Evolutionary conservation across 1,140 invertebrate genomes (phyloP).

Genomic region (Globodera ellingtonae): DNA sequence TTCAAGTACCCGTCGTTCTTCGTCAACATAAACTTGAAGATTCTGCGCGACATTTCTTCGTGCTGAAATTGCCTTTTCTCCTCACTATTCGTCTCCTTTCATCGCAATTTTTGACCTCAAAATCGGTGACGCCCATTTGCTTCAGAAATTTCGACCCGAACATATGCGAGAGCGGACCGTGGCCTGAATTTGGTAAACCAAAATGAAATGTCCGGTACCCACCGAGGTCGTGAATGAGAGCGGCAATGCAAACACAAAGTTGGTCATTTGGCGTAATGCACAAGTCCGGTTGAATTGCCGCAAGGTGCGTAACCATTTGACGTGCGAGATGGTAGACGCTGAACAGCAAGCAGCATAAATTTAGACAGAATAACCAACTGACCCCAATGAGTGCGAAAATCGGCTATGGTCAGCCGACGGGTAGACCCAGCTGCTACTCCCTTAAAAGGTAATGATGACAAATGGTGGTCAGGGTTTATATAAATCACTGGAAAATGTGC

Average conservation of each 20-base stretch:
- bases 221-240: constrained; percentile 72
- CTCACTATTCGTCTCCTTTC: background rate
- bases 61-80: constrained; percentile 31
- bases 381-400: constrained; percentile 74
- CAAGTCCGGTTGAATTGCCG: constrained; percentile 64
- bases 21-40: constrained; percentile 31
- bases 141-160: constrained; percentile 69
- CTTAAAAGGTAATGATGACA: background rate
- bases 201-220: background rate
- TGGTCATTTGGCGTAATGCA: constrained; percentile 64
- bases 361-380: constrained; percentile 43
- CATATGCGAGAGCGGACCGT: constrained; percentile 74
- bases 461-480: background rate
- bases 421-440: constrained; percentile 69
- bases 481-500: too few species aligned
- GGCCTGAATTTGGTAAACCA: constrained; percentile 56
- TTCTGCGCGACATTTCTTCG: constrained; percentile 30
- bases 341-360: constrained; percentile 22
- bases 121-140: constrained; percentile 23
- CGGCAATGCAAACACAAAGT: constrained; percentile 69
- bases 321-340: constrained; percentile 39
- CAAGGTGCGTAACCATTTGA: constrained; percentile 8
- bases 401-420: constrained; percentile 71
- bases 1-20: constrained; percentile 36
- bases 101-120: background rate